Evolutionary conservation across 2,113 vertebrate genomes (phyloP), one percentile per base, ranked within the genome.

Genomic region (Eonycteris spelaea): DNA sequence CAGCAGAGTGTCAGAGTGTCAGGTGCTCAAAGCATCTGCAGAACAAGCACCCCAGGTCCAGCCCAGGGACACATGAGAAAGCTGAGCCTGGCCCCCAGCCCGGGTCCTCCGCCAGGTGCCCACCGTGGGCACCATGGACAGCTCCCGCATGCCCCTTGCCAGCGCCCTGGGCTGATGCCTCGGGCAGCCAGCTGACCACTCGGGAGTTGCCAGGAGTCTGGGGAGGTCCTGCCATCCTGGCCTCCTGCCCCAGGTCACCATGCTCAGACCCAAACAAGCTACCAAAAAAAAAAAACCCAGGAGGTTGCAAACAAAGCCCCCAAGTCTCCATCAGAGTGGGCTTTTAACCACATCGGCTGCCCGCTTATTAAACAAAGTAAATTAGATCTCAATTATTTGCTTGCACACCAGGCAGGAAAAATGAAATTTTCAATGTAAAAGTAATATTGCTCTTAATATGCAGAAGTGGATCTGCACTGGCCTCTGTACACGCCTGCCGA

Each of bases 281-380:
- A 53, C 59, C 43, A 75, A 94, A 68, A 83, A 95, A 75, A 94
- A 68, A 83, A 95, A 90, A 84, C 65, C 38, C 59, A 16, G 73
- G 75, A 70, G 38, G 73, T 40, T 84, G 35, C 48, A 90, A 96
- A 95, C 85, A 92, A 90, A 24, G n/a, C 22, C 77, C 43, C 48
- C 75, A 12, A 30, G 55, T 75, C 87, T 95, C 92, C 77, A 94
- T 61, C 91, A 73, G 67, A 35, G 77, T 48, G 35, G 94, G 92
- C 92, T 61, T 53, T 96, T 79, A 87, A 71, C 75, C 86, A 94
- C 84, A 28, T 65, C 90, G 70, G 87, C 91, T 4, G 16, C 89
- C 35, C 90, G 73, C 95, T 97, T 97, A 97, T 97, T 97, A 97
- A 97, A 97, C 96, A 98, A 96, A 97, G 96, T 91, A 97, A 97